Base-by-base conservation (phyloP, 2,113 vertebrate species). In the Gallinago paraguaiae region DNA sequence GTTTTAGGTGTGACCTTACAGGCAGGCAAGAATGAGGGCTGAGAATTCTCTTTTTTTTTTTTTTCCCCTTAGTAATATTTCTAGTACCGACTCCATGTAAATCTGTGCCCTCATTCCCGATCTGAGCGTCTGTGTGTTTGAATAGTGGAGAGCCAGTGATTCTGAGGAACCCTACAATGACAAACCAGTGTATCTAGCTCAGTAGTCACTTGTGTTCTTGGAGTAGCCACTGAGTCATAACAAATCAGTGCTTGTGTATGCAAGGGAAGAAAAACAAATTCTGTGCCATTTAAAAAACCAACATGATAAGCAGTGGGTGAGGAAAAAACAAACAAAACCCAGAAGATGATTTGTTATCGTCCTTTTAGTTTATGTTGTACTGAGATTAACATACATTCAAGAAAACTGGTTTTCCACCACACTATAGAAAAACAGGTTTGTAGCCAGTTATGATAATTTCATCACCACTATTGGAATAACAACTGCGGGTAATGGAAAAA, bases 201-300 rank as follows among this genome's bases (percentile, higher is more conserved):
- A 82, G 50, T 27, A 22, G 57, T 72, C 69, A 30, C 17, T 46
- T 28, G 57, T 64, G 16, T 41, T 64, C 80, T 48, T 77, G 78
- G 48, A 77, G 74, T 43, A 59, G 70, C 53, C 83, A 50, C 60
- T 10, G 17, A 84, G 60, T 90, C 86, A 68, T 63, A 88, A 90
- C 82, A 85, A 76, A 88, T 60, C 76, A 45, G 54, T 54, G 65
- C 79, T 68, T 87, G 54, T 77, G 10, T 83, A 12, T 53, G 63
- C 69, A 84, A 83, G 79, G 86, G 79, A 81, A 77, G 64, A 45
- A 84, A 87, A 90, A 84, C 82, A 80, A 68, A 90, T 61, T 45
- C 45, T 19, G 54, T 60, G 56, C 56, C 75, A 33, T 68, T 85
- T 48, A 63, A 64, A 60, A 77, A 23, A 43, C 17, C 39, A 64